These are phyloP conservation scores for Neodiprion lecontei DNA, from an alignment of 1,140 invertebrate species.

Conservation along the genomic window DNA sequence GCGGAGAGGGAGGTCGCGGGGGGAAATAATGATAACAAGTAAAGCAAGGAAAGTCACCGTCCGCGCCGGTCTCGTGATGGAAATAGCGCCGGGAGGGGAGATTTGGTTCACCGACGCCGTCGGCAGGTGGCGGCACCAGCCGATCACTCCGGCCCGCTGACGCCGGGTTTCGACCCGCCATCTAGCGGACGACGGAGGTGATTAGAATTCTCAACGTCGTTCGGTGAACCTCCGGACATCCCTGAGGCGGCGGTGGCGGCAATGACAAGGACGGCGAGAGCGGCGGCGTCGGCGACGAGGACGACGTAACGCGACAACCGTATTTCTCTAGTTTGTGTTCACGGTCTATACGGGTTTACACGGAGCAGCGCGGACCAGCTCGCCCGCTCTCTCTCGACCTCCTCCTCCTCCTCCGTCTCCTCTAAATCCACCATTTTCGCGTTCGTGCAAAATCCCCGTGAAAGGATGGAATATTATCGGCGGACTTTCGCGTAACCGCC, in stretches of 20 bases:
- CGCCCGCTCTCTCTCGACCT: no score
- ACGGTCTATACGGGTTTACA: no score
- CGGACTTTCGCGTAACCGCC: no score
- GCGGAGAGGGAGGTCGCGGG: no score
- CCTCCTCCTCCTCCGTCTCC: no score
- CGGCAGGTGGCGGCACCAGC: slow-evolving; percentile 29
- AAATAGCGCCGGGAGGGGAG: slow-evolving; percentile 17
- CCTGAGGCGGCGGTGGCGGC: no score
- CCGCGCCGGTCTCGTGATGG: background rate
- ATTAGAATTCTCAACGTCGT: slow-evolving; percentile 33
- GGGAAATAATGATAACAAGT: no score
- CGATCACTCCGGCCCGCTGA: background rate
- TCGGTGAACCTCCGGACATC: slow-evolving; percentile 43
- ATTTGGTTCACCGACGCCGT: background rate
- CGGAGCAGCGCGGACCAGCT: no score
- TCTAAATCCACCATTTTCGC: no score
- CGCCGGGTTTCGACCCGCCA: slow-evolving; percentile 28
- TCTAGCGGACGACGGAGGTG: slow-evolving; percentile 39
- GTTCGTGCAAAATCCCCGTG: no score
- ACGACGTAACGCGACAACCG: slow-evolving; percentile 16
- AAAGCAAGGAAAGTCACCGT: no score
- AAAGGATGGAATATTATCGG: no score
- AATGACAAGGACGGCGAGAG: slow-evolving; percentile 1
- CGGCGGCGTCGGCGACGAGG: slow-evolving; percentile 24
- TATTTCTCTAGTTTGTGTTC: background rate